phyloP scores from a whole-genome alignment of 2,113 vertebrate species.

The Pseudopodoces humilis region DNA sequence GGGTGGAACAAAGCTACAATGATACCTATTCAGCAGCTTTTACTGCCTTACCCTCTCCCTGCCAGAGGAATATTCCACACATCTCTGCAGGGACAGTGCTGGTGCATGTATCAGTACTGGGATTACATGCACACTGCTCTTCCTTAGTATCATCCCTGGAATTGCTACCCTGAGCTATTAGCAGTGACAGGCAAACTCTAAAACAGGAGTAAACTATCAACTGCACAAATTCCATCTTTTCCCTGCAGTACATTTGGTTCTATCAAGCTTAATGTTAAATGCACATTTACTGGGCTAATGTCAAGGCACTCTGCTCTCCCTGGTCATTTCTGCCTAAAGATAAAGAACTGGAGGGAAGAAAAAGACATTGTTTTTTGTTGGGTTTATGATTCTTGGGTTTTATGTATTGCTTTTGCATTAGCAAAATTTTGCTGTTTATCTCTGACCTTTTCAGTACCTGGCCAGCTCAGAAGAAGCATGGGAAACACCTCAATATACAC shows the following conservation, averaged over 20 bases:
- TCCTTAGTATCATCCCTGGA: background rate
- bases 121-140: background rate
- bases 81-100: background rate
- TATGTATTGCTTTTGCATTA: background rate
- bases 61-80: background rate
- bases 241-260: background rate
- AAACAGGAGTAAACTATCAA: background rate
- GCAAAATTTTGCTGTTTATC: constrained; percentile 8
- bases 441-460: background rate
- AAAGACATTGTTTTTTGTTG: background rate
- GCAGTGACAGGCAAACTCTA: background rate
- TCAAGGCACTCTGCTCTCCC: background rate
- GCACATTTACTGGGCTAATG: background rate
- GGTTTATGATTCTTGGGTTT: background rate
- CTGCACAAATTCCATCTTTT: background rate
- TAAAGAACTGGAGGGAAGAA: background rate
- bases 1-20: background rate
- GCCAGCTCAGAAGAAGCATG: background rate
- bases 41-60: background rate
- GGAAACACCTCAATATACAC: background rate
- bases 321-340: background rate
- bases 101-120: accelerated
- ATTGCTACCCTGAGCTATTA: background rate
- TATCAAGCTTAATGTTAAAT: background rate
- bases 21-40: background rate